These are phyloP conservation scores for Lutraria lutraria DNA, from an alignment of 2,888 invertebrate species.

Conservation along the genomic window DNA sequence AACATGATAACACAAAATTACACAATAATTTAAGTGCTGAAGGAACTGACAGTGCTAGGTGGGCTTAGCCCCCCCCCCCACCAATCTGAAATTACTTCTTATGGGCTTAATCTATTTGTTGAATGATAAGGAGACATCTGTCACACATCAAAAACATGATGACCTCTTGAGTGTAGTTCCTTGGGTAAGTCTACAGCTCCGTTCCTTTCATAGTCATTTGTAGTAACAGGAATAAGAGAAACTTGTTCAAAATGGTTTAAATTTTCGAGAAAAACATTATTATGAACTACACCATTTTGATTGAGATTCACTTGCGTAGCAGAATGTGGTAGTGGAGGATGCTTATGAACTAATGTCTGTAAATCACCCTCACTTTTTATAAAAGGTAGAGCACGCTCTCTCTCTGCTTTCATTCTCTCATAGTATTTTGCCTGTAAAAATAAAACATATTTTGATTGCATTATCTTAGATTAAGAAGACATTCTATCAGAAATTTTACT, in stretches of 20 bases:
- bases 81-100: too few species aligned
- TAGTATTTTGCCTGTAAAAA: constrained; percentile 91
- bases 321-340: constrained; percentile 68
- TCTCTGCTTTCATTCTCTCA: constrained; percentile 88
- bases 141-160: constrained; percentile 59
- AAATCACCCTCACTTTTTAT: constrained; percentile 76
- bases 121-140: not conserved
- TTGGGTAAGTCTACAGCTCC: constrained; percentile 30
- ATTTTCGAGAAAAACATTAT: constrained; percentile 63
- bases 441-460: not conserved
- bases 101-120: too few species aligned
- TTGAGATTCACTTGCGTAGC: constrained; percentile 72
- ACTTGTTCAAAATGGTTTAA: constrained; percentile 52
- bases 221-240: constrained; percentile 59
- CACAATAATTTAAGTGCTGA: too few species aligned
- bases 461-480: not conserved
- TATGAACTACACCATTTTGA: constrained; percentile 51
- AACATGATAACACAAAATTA: too few species aligned
- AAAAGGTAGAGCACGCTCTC: constrained; percentile 89
- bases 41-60: too few species aligned
- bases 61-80: too few species aligned
- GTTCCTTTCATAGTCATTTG: constrained; percentile 35
- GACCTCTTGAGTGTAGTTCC: constrained; percentile 55
- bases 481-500: not conserved
- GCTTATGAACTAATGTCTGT: constrained; percentile 56